Percentiles rank a stretch among this genome's conserved stretches.
These are phyloP conservation scores for Vulpes lagopus DNA, from an alignment of 2,113 vertebrate genomes.

Conservation along the genomic window DNA sequence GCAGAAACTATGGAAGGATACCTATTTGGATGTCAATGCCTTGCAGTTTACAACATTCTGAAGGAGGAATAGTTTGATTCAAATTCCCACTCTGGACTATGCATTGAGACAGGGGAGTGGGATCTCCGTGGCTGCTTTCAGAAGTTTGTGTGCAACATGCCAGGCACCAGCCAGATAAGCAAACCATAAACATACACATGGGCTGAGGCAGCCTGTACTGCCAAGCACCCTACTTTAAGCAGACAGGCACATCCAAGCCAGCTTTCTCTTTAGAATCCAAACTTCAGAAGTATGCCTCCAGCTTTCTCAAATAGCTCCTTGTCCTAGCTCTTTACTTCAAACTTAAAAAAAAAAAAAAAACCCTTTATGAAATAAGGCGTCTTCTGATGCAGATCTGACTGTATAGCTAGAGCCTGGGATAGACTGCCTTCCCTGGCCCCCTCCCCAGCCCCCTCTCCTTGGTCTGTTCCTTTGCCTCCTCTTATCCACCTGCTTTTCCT, in stretches of 20 bases:
- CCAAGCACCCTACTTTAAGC: not conserved
- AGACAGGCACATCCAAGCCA: not conserved
- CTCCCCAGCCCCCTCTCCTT: not conserved
- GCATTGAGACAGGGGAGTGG: not conserved
- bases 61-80: not conserved
- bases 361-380: not conserved
- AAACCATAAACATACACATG: not conserved
- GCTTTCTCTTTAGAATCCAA: constrained; percentile 20
- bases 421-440: not conserved
- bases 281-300: not conserved
- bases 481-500: not conserved
- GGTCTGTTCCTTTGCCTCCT: not conserved
- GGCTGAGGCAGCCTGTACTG: not conserved
- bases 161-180: constrained; percentile 23
- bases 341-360: not conserved
- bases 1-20: not conserved
- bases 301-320: constrained; percentile 7
- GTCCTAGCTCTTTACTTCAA: not conserved
- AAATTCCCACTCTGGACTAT: not conserved
- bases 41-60: not conserved
- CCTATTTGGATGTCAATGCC: not conserved
- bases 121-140: not conserved
- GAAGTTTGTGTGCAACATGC: constrained; percentile 1
- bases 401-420: not conserved
- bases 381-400: not conserved